Evolutionary conservation across 1,140 invertebrate species (phyloP).

Genomic region (Dendrolimus kikuchii): DNA sequence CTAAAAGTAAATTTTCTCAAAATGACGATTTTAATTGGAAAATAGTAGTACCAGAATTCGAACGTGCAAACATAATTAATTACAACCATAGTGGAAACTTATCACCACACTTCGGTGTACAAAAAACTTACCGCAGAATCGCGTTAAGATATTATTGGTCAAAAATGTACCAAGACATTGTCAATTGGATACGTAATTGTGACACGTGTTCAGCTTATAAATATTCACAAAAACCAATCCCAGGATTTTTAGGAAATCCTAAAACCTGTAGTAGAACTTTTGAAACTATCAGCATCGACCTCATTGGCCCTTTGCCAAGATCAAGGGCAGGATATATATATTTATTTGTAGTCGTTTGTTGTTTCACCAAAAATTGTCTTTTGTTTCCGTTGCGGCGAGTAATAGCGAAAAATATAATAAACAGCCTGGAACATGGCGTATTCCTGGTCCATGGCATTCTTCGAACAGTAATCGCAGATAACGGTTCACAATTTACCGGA

Average conservation of each 20-base stretch:
- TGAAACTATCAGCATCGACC: slow-evolving; percentile 18
- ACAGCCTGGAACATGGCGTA: no score
- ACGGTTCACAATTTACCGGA: no score
- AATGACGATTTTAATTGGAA: not conserved
- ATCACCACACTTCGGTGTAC: slow-evolving; percentile 11
- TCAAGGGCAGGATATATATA: slow-evolving; percentile 19
- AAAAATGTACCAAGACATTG: slow-evolving; percentile 8
- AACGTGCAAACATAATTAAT: slow-evolving; percentile 1
- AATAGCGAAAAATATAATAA: no score
- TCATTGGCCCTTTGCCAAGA: slow-evolving; percentile 26
- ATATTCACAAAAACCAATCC: slow-evolving; percentile 9
- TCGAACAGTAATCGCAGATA: no score
- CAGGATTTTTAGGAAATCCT: slow-evolving; percentile 20
- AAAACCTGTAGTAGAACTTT: slow-evolving; percentile 18
- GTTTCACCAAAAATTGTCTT: slow-evolving; percentile 23
- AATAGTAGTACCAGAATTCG: slow-evolving; percentile 4
- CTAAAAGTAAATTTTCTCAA: not conserved
- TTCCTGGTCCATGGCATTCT: no score
- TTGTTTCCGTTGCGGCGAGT: slow-evolving; percentile 16
- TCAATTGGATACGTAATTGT: slow-evolving; percentile 11
- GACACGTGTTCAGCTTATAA: slow-evolving; percentile 14
- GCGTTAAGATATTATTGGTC: not conserved
- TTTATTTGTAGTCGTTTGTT: slow-evolving; percentile 20
- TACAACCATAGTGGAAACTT: slow-evolving; percentile 10
- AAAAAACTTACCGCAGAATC: slow-evolving; percentile 9